These are phyloP conservation scores for Sclerurus mexicanus DNA, from an alignment of 2,113 vertebrate species.

Conservation along the genomic window DNA sequence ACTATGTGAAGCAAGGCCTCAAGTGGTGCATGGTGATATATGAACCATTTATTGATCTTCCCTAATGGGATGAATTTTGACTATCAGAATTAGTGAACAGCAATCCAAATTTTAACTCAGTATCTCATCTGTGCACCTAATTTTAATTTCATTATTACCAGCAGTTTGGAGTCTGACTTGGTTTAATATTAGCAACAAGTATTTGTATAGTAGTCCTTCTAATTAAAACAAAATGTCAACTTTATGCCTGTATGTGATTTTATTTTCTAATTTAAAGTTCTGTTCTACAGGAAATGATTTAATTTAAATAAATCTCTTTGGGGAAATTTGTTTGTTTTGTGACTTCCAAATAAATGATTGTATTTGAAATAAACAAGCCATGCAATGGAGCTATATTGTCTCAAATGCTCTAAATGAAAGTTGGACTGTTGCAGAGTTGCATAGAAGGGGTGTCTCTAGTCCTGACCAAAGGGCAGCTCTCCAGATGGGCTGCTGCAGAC, in stretches of 20 bases:
- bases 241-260: slow-evolving; percentile 14
- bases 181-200: slow-evolving; percentile 67
- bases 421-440: neutral
- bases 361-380: neutral
- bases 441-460: neutral
- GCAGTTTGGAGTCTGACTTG: slow-evolving; percentile 52
- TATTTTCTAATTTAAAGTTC: slow-evolving; percentile 58
- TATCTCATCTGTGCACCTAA: slow-evolving; percentile 46
- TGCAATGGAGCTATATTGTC: neutral
- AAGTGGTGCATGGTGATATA: neutral
- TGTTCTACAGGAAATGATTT: slow-evolving; percentile 50
- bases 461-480: neutral
- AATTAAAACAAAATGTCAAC: slow-evolving; percentile 80
- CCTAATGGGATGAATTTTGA: neutral
- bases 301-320: slow-evolving; percentile 45
- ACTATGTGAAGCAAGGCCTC: neutral
- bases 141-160: slow-evolving; percentile 60
- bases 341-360: slow-evolving; percentile 47
- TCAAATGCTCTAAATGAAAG: neutral
- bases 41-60: slow-evolving; percentile 9
- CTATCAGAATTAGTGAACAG: neutral
- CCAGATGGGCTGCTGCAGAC: neutral
- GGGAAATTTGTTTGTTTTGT: slow-evolving; percentile 20
- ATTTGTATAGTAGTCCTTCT: slow-evolving; percentile 66
- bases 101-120: neutral